phyloP scores from a whole-genome alignment of 2,888 invertebrate species.

The Zaprionus lineosus region DNA sequence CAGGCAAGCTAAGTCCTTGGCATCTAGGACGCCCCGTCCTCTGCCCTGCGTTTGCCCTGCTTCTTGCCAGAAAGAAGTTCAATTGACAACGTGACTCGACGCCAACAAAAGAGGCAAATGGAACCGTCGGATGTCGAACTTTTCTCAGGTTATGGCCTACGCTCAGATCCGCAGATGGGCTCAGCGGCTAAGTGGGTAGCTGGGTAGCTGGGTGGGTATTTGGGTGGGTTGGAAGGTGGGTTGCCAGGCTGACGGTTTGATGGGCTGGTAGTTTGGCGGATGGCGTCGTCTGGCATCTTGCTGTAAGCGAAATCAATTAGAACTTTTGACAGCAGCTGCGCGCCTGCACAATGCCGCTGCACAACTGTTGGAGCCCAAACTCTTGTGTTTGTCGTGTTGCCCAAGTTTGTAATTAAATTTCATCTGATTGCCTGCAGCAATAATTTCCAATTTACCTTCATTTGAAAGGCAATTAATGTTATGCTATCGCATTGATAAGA shows the following conservation, averaged over 20 bases:
- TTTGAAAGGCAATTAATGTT: constrained; percentile 70
- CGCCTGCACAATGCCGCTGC: constrained; percentile 24
- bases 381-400: constrained; percentile 28
- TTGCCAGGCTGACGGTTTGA: background rate
- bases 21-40: background rate
- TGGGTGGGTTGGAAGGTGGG: background rate
- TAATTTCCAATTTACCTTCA: constrained; percentile 62
- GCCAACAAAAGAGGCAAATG: constrained; percentile 44
- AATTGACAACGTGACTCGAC: constrained; percentile 73
- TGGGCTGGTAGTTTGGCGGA: too few species aligned
- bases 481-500: constrained; percentile 60
- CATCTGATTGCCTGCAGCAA: constrained; percentile 61
- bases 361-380: background rate
- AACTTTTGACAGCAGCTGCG: constrained; percentile 66
- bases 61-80: constrained; percentile 37
- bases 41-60: background rate
- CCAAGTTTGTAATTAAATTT: constrained; percentile 65
- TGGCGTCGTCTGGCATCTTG: constrained; percentile 33
- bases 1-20: constrained; percentile 4
- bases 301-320: constrained; percentile 74
- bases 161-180: constrained; percentile 41
- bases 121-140: constrained; percentile 39
- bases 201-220: background rate
- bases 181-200: constrained; percentile 1
- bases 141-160: constrained; percentile 57